Percentiles rank a stretch among this genome's conserved stretches.
Evolutionary conservation across 30 jellyfish, hydroid and myxozoan species (phyloP).

Genomic region (Hydra vulgaris): DNA sequence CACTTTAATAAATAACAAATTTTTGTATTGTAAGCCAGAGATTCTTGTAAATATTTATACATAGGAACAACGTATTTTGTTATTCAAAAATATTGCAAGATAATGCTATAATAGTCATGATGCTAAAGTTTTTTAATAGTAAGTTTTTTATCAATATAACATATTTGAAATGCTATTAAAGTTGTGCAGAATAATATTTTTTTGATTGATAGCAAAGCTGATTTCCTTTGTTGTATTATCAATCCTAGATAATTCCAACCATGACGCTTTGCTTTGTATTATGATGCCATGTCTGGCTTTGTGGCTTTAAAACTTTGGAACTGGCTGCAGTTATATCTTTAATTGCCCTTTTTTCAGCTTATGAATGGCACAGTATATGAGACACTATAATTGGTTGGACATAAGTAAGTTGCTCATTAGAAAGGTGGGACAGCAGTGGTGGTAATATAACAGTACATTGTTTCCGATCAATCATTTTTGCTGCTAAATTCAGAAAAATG

Average conservation of each 20-base stretch:
- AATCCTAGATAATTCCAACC: background rate
- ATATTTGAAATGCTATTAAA: background rate
- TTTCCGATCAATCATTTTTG: background rate
- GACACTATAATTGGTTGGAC: background rate
- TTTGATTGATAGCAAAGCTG: background rate
- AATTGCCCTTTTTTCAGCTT: background rate
- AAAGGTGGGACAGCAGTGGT: background rate
- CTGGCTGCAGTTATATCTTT: background rate
- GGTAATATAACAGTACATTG: background rate
- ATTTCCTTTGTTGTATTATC: background rate
- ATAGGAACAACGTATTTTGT: no score
- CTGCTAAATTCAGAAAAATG: background rate
- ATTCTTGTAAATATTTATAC: no score
- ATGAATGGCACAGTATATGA: background rate
- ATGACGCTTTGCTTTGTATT: background rate
- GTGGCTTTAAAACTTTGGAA: background rate
- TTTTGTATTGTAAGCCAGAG: no score
- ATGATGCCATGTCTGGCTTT: background rate
- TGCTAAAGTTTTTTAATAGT: background rate
- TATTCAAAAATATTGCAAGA: no score
- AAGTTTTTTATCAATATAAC: no score
- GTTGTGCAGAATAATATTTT: background rate
- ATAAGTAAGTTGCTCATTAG: background rate
- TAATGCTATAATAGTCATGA: no score
- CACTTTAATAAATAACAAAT: no score